phyloP scores from a whole-genome alignment of 2,113 vertebrate species.

The Barbus barbus region DNA sequence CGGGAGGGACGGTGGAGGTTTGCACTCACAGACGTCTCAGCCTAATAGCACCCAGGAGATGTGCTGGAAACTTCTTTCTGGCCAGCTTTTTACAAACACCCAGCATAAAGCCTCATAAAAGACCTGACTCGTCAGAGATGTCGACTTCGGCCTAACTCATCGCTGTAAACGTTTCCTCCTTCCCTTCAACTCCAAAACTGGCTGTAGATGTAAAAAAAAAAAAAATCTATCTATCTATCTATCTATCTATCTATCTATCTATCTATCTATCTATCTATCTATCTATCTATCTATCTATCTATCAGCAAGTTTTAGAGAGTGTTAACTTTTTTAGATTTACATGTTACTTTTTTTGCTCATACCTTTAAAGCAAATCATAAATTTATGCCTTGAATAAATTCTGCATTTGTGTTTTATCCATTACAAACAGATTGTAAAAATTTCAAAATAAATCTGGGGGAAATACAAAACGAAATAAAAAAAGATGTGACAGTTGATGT shows the following conservation, averaged over 20 bases:
- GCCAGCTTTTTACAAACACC: slow-evolving; percentile 62
- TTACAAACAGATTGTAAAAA: slow-evolving; percentile 53
- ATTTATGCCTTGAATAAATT: slow-evolving; percentile 50
- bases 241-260: neutral
- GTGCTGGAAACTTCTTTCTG: slow-evolving; percentile 61
- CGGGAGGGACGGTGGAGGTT: slow-evolving; percentile 28
- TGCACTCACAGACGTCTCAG: slow-evolving; percentile 38
- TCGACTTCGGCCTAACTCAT: slow-evolving; percentile 26
- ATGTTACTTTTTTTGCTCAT: slow-evolving; percentile 42
- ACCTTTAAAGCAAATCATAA: slow-evolving; percentile 51
- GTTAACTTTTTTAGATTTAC: neutral
- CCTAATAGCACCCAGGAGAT: slow-evolving; percentile 61
- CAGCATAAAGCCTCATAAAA: slow-evolving; percentile 63
- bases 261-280: too few relatives aligned
- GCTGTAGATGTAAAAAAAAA: neutral
- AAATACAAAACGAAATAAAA: slow-evolving; percentile 25
- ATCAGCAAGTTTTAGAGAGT: neutral
- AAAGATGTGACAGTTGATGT: neutral
- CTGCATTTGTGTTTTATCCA: slow-evolving; percentile 49
- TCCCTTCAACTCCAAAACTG: neutral
- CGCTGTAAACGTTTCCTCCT: slow-evolving; percentile 13
- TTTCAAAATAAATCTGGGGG: slow-evolving; percentile 54
- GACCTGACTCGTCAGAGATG: slow-evolving; percentile 11
- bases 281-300: neutral
- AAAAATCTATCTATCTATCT: neutral